These are phyloP conservation scores for Parazoanthus atlanticus DNA, from an alignment of 92 coral and sea anemone genomes.

Conservation along the genomic window DNA sequence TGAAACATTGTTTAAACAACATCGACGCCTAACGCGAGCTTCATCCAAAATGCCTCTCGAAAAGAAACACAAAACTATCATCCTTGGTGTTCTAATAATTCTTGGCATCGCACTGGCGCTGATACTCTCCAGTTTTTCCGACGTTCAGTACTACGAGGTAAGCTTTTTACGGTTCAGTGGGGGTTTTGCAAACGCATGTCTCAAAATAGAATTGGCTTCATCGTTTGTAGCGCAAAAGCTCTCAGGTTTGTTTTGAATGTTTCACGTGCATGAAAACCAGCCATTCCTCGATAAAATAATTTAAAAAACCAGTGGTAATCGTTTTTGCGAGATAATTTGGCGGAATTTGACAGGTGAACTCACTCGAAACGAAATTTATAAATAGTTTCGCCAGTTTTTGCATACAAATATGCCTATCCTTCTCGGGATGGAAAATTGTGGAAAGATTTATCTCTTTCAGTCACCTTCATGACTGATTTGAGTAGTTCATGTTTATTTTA, in stretches of 20 bases:
- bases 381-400: background rate
- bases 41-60: slow-evolving; percentile 5
- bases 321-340: background rate
- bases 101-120: background rate
- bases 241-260: background rate
- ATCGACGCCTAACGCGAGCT: background rate
- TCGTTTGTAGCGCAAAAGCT: background rate
- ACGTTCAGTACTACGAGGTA: slow-evolving; percentile 11
- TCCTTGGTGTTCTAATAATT: background rate
- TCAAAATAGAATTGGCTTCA: background rate
- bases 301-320: background rate
- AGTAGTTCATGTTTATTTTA: background rate
- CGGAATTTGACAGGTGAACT: too few species aligned
- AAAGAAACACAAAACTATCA: background rate
- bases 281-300: background rate
- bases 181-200: background rate
- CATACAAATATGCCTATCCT: background rate
- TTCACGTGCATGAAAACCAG: background rate
- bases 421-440: background rate
- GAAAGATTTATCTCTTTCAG: too few species aligned
- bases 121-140: background rate
- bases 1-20: too few species aligned
- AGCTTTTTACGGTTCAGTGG: background rate
- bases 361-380: background rate
- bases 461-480: background rate